Conservation (phyloP, 1,140 invertebrate genomes). For the Trichonephila clavata region DNA sequence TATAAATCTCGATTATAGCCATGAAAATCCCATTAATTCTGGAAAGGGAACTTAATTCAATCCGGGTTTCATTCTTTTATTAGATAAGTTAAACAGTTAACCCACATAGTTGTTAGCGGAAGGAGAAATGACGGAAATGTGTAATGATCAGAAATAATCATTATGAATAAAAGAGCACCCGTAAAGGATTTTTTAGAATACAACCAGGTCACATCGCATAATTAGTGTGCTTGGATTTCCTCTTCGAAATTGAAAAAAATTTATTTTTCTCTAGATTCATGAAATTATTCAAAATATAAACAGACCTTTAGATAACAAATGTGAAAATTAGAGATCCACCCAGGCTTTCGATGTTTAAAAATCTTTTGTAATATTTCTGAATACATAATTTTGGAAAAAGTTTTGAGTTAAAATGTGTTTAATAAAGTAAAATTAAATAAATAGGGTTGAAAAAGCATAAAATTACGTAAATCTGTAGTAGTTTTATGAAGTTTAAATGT, state of each 20-base stretch:
- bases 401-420: too few relatives aligned
- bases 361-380: too few relatives aligned
- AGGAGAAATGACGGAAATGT: neutral
- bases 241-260: neutral
- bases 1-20: neutral
- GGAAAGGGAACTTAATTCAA: neutral
- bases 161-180: neutral
- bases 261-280: too few relatives aligned
- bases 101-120: neutral
- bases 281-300: too few relatives aligned
- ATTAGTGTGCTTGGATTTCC: neutral
- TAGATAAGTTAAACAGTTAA: constrained; percentile 12
- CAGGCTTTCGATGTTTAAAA: too few relatives aligned
- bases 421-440: too few relatives aligned
- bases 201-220: neutral
- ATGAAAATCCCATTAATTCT: neutral
- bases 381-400: too few relatives aligned
- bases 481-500: too few relatives aligned
- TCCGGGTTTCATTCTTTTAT: neutral
- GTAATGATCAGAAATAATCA: neutral
- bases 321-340: too few relatives aligned
- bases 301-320: too few relatives aligned
- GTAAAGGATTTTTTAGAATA: neutral
- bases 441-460: too few relatives aligned
- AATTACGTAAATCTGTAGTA: too few relatives aligned